These are phyloP conservation scores for Brachionus paranguensis DNA, from an alignment of 1,140 invertebrate genomes.

Conservation along the genomic window DNA sequence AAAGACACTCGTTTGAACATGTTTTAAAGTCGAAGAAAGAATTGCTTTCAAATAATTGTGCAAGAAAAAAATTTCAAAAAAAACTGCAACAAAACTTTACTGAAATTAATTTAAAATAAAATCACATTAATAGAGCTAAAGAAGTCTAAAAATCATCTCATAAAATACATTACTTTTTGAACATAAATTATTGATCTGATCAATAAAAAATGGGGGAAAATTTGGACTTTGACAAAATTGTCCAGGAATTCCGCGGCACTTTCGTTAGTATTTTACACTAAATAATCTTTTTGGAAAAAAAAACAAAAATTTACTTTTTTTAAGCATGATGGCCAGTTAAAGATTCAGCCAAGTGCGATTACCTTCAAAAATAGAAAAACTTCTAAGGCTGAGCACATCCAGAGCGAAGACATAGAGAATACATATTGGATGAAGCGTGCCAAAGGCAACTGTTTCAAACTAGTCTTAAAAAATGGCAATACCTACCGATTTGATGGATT, in stretches of 20 bases:
- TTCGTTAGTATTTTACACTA: neutral
- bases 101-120: neutral
- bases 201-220: neutral
- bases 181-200: neutral
- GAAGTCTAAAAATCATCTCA: neutral
- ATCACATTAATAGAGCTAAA: neutral
- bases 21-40: neutral
- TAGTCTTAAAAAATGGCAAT: constrained; percentile 82
- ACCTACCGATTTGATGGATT: constrained; percentile 88
- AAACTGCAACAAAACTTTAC: neutral
- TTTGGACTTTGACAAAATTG: constrained; percentile 35
- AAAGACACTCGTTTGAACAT: neutral
- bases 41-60: neutral
- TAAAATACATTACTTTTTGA: neutral
- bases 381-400: neutral
- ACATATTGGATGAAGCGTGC: constrained; percentile 78
- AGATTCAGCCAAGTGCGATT: constrained; percentile 4
- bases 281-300: neutral
- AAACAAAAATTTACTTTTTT: neutral
- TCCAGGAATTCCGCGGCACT: constrained; percentile 24
- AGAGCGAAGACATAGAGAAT: constrained; percentile 26
- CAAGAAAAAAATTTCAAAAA: neutral
- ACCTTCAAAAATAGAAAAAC: constrained; percentile 37
- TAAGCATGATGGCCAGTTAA: constrained; percentile 26
- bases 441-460: constrained; percentile 75